These are phyloP conservation scores for Herpetotheres cachinnans DNA, from an alignment of 2,113 vertebrate genomes.

Conservation along the genomic window DNA sequence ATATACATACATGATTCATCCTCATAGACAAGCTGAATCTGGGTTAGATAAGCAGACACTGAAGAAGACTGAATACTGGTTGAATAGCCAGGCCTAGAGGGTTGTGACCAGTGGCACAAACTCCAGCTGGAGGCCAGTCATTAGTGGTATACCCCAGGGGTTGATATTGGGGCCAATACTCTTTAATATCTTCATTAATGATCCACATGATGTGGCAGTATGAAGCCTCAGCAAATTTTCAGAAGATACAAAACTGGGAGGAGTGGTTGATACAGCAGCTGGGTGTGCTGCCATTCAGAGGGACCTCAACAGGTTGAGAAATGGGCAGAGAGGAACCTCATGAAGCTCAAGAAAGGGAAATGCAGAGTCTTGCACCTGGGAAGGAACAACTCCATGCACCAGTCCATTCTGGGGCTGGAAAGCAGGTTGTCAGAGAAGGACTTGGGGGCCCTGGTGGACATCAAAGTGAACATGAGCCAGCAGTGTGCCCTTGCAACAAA, in stretches of 20 bases:
- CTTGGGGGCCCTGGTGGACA: background rate
- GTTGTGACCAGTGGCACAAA: background rate
- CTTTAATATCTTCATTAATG: background rate
- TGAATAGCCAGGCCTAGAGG: background rate
- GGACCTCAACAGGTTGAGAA: background rate
- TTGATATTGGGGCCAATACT: background rate
- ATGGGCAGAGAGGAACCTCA: background rate
- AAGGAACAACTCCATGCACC: background rate
- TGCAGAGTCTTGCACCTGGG: background rate
- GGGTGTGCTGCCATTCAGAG: background rate
- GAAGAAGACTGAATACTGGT: background rate
- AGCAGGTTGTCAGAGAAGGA: background rate
- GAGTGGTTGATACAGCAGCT: background rate
- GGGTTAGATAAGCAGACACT: background rate
- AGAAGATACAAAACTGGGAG: background rate
- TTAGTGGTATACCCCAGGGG: background rate
- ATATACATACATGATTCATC: background rate
- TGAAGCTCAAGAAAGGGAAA: background rate
- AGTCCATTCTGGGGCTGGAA: background rate
- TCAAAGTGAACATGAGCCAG: background rate
- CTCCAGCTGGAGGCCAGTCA: background rate
- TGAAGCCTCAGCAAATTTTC: background rate
- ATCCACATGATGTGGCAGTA: background rate
- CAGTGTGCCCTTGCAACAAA: background rate
- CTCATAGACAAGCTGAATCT: background rate